Evolutionary conservation across 1,140 invertebrate species (phyloP).

Genomic region (Cataglyphis hispanica): DNA sequence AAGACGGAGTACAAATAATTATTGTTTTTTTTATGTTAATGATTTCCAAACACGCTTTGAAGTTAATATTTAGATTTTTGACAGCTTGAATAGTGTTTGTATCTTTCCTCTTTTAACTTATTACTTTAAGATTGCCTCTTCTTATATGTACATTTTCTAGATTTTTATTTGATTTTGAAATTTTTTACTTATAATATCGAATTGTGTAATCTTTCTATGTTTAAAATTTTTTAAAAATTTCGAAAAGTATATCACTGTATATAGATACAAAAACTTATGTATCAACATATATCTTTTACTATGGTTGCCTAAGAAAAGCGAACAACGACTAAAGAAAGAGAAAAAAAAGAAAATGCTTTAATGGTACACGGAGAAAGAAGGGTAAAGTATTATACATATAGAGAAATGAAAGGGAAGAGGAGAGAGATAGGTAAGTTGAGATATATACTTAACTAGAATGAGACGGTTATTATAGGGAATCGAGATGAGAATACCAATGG

Average conservation of each 20-base stretch:
- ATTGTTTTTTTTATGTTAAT: neutral
- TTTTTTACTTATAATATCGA: neutral
- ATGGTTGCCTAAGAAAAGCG: conserved; percentile 26
- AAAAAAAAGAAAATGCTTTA: neutral
- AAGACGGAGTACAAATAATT: neutral
- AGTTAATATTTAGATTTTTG: neutral
- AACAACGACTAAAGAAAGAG: neutral
- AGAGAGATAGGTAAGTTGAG: conserved; percentile 40
- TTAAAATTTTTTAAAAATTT: neutral
- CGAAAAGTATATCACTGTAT: neutral
- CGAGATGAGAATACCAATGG: neutral
- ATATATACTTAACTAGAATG: conserved; percentile 44
- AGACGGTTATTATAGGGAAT: neutral
- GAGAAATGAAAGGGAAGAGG: neutral
- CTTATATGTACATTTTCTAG: neutral
- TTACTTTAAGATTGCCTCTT: neutral
- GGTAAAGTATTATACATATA: neutral
- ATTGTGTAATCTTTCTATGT: neutral
- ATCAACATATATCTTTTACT: neutral
- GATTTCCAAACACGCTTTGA: neutral
- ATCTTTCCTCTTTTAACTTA: neutral
- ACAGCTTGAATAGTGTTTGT: neutral
- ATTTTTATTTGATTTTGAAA: neutral
- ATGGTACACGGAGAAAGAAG: neutral
- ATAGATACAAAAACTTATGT: neutral